Evolutionary conservation across 1,140 invertebrate genomes (phyloP).

Genomic region (Drosophila sucinea): DNA sequence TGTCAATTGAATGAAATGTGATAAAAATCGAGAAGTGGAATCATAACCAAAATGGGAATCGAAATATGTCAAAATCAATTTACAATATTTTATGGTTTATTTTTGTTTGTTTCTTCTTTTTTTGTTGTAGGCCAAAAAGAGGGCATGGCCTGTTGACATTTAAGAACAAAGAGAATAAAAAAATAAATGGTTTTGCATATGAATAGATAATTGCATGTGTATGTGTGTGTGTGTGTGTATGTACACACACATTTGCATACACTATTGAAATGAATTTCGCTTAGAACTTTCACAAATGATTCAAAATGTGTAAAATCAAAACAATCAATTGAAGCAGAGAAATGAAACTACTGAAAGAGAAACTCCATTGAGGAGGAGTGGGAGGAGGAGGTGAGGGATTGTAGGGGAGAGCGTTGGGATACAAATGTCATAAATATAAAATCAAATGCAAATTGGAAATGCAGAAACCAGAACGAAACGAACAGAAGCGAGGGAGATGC

Average conservation of each 20-base stretch:
- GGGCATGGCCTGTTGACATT: conserved; percentile 66
- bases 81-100: conserved; percentile 43
- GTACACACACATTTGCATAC: conserved; percentile 50
- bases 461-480: conserved; percentile 39
- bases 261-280: conserved; percentile 58
- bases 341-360: conserved; percentile 1
- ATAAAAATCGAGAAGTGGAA: conserved; percentile 50
- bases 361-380: background rate
- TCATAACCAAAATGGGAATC: conserved; percentile 27
- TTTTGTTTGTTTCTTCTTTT: conserved; percentile 4
- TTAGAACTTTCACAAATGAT: conserved; percentile 44
- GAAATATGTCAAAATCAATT: conserved; percentile 72
- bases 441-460: conserved; percentile 80
- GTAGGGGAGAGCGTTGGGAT: conserved; percentile 15
- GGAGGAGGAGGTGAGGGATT: background rate
- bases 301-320: conserved; percentile 72
- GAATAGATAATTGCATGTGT: conserved; percentile 18
- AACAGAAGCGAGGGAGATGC: background rate
- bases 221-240: conserved; percentile 42
- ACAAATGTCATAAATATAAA: conserved; percentile 80
- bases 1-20: conserved; percentile 21
- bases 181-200: conserved; percentile 38
- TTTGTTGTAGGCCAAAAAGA: conserved; percentile 41
- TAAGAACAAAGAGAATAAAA: conserved; percentile 24
- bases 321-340: conserved; percentile 75